These are phyloP conservation scores for Koerneria pararmatus DNA, from an alignment of 2,888 invertebrate species.

Conservation along the genomic window DNA sequence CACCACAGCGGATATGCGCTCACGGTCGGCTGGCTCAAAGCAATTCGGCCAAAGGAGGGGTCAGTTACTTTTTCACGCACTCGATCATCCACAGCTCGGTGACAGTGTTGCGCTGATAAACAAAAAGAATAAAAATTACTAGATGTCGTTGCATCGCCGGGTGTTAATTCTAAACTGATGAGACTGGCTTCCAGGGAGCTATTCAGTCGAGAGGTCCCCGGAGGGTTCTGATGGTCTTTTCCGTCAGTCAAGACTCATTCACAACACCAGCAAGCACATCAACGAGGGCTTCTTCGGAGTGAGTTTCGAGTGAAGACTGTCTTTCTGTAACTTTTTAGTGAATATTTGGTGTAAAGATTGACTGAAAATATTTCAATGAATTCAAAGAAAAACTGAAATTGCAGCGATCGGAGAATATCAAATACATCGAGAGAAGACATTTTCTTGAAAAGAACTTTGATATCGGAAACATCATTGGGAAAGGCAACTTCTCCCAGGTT, in stretches of 20 bases:
- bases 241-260: slow-evolving; percentile 39
- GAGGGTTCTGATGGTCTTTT: slow-evolving; percentile 22
- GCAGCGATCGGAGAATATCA: slow-evolving; percentile 32
- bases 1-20: too few relatives aligned
- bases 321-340: background rate
- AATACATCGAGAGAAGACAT: slow-evolving; percentile 27
- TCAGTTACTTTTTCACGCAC: too few relatives aligned
- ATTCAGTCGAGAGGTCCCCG: slow-evolving; percentile 18
- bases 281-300: slow-evolving; percentile 47
- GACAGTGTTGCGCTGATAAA: too few relatives aligned
- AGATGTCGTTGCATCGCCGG: too few relatives aligned
- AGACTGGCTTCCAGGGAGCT: slow-evolving; percentile 12
- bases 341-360: background rate
- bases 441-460: slow-evolving; percentile 40
- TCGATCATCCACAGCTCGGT: too few relatives aligned
- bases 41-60: too few relatives aligned
- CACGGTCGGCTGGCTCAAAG: too few relatives aligned
- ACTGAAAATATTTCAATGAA: background rate
- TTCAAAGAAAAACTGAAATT: background rate
- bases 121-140: too few relatives aligned
- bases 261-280: slow-evolving; percentile 42
- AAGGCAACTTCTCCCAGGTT: slow-evolving; percentile 36
- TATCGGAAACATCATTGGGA: slow-evolving; percentile 39
- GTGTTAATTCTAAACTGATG: background rate
- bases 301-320: slow-evolving; percentile 18